Conservation (phyloP, 2,888 invertebrate genomes). For the Ochropleura plecta region DNA sequence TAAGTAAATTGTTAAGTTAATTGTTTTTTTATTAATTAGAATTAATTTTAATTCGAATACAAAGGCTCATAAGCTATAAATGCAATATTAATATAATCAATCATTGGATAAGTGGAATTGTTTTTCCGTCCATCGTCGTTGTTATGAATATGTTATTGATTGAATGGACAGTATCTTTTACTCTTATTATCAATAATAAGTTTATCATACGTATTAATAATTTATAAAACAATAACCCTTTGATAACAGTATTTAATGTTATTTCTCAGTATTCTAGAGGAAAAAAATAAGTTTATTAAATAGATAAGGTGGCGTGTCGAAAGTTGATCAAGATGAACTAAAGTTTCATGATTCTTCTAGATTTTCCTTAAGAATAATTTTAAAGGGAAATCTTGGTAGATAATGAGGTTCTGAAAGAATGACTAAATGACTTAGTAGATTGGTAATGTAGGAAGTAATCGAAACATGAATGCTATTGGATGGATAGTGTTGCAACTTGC, state of each 20-base stretch:
- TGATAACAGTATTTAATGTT: not conserved
- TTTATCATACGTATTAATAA: not conserved
- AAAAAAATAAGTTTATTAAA: not conserved
- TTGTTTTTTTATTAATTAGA: not conserved
- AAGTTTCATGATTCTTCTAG: slow-evolving; percentile 11
- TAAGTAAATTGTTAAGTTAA: too few species aligned
- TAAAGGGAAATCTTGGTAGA: not conserved
- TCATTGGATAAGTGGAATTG: not conserved
- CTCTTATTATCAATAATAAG: slow-evolving; percentile 1
- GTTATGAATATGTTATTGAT: not conserved
- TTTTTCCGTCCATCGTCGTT: not conserved
- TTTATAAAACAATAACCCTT: not conserved
- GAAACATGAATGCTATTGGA: not conserved
- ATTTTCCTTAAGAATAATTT: slow-evolving; percentile 20
- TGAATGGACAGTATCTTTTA: not conserved
- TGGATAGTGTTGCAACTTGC: slow-evolving; percentile 5
- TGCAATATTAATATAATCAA: not conserved
- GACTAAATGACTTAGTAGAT: not conserved
- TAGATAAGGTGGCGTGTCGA: slow-evolving; percentile 19
- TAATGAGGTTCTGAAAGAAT: slow-evolving; percentile 10
- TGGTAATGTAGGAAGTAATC: slow-evolving; percentile 24
- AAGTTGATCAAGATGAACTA: slow-evolving; percentile 2
- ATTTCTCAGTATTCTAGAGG: slow-evolving; percentile 3
- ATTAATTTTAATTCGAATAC: not conserved
- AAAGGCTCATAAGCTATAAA: too few species aligned